Evolutionary conservation across 2,113 vertebrate species (phyloP).

Genomic region (Dolichallabes microphthalmus): DNA sequence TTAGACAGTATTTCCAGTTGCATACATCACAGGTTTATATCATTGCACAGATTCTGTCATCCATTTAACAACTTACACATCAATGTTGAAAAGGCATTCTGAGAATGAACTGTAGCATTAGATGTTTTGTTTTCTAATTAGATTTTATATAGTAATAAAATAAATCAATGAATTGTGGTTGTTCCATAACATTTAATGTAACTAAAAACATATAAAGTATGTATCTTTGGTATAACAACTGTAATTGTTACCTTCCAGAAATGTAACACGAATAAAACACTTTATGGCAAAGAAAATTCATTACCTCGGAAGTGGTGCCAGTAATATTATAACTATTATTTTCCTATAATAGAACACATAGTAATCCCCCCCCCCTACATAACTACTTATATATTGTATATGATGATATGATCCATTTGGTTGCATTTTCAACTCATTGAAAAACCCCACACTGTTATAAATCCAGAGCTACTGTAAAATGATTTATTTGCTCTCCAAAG

Average conservation of each 20-base stretch:
- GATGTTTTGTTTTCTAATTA: too few species aligned
- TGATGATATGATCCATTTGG: background rate
- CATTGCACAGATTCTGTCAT: too few species aligned
- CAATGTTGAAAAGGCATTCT: too few species aligned
- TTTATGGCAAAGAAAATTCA: background rate
- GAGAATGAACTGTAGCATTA: too few species aligned
- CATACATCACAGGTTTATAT: too few species aligned
- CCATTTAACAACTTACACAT: too few species aligned
- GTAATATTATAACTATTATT: background rate
- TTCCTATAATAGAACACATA: background rate
- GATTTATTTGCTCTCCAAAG: background rate
- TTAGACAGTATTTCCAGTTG: too few species aligned
- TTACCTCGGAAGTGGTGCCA: background rate
- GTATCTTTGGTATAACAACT: background rate
- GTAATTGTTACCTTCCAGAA: background rate
- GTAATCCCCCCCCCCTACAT: background rate
- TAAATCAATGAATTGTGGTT: too few species aligned
- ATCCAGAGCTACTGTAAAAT: background rate
- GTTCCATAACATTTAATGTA: too few species aligned
- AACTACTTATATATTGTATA: background rate
- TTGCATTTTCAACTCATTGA: background rate
- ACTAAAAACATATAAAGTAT: too few species aligned
- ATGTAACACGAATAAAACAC: background rate
- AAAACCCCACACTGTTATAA: background rate
- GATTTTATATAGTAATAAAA: too few species aligned